Evolutionary conservation across 1,140 invertebrate genomes (phyloP), one percentile per base, ranked within the genome.

Genomic region (Pogonus chalceus): DNA sequence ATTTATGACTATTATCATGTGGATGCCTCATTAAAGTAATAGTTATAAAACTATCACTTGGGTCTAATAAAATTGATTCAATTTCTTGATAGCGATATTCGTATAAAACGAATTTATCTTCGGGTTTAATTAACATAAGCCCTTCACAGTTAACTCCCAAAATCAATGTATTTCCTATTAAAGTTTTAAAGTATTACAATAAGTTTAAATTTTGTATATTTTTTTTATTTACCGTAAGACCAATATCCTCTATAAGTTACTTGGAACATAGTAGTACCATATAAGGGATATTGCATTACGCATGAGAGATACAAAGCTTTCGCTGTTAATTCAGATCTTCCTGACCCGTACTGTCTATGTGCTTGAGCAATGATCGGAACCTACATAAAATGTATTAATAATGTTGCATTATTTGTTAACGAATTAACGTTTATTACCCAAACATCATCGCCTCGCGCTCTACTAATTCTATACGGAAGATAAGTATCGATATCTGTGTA

Each of bases 221-320:
- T 67, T 57, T 74, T 75, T 60, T 31, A 31, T 31, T 31, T 31
- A 31, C 85, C 90, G 65, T 94, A 93, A 4, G 88, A 88, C 68
- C 68, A 69, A 53, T 69, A 69, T 18, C 88, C 92, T 57, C 91
- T 83, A 67, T 96, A 96, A 0, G 85, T 88, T 23, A 96, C 93
- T 26, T 84, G 84, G 70, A 91, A 96, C 74, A 96, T 84, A 0
- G 92, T 94, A 49, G 91, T 94, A 1, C 93, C 94, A 66, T 96
- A 96, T 0, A 96, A 75, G 0, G 93, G 91, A 70, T 95, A 97
- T 71, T 97, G 93, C 90, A 96, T 96, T 1, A 97, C 93, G 65
- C 92, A 95, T 0, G 92, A 93, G 46, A 97, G 72, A 69, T 96
- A 96, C 60, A 96, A 79, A 7, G 94, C 91, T 72, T 96, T 96